Conservation (phyloP, 2,797 vertebrate species). For the Naso thynnoides region DNA sequence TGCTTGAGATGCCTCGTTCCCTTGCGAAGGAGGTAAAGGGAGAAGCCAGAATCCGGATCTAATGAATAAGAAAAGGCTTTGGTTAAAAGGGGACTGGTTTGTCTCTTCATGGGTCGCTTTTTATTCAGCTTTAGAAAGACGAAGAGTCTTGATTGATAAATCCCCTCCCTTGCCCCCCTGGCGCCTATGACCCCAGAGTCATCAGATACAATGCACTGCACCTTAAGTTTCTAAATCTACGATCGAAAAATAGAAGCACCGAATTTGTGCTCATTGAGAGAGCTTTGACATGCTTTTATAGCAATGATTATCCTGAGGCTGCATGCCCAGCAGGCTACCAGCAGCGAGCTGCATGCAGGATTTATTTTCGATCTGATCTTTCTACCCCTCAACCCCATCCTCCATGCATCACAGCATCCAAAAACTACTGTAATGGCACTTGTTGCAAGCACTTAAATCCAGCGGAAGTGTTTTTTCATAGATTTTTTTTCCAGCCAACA, state of each 20-base stretch:
- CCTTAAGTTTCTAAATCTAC: constrained; percentile 86
- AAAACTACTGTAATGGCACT: constrained; percentile 88
- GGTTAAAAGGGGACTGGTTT: constrained; percentile 84
- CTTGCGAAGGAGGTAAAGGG: constrained; percentile 70
- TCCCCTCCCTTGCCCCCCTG: constrained; percentile 81
- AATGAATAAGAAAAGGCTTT: constrained; percentile 85
- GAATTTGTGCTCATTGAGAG: constrained; percentile 90
- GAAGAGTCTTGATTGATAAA: constrained; percentile 91
- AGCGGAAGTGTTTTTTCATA: constrained; percentile 85
- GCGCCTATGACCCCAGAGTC: constrained; percentile 92
- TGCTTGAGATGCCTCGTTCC: constrained; percentile 72
- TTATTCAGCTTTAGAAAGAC: constrained; percentile 89
- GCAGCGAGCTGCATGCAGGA: constrained; percentile 81
- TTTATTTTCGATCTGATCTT: constrained; percentile 83
- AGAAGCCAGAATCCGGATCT: constrained; percentile 84
- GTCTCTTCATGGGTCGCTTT: constrained; percentile 85
- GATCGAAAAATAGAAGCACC: constrained; percentile 86
- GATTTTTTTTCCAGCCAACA: constrained; percentile 84
- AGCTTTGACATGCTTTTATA: constrained; percentile 86
- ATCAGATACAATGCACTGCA: constrained; percentile 85
- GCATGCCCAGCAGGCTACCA: constrained; percentile 80
- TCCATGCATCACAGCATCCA: constrained; percentile 84
- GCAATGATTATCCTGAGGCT: constrained; percentile 85
- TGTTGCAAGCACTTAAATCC: constrained; percentile 86
- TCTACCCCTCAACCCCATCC: constrained; percentile 51